A percentile compares a stretch with the other conserved stretches of the same genome.
Evolutionary conservation across 2,113 vertebrate genomes (phyloP).

Genomic region (Xenopus laevis): DNA sequence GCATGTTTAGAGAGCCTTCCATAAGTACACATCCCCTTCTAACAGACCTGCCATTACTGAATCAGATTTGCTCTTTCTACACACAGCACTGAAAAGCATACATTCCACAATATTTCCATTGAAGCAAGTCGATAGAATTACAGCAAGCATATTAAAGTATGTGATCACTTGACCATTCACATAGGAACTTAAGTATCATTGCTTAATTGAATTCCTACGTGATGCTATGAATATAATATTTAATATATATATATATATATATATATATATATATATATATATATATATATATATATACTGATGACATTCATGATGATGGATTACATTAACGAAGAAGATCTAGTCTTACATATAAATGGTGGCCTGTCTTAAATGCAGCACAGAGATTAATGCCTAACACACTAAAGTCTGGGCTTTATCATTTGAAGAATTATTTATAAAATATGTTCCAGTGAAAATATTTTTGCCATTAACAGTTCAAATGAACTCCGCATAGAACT

Average conservation of each 20-base stretch:
- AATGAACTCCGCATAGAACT: slow-evolving; percentile 10
- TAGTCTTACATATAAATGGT: not conserved
- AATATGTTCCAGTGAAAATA: slow-evolving; percentile 26
- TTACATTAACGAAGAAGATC: not conserved
- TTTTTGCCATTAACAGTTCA: slow-evolving; percentile 37
- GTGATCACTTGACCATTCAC: no score
- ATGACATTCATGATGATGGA: not conserved
- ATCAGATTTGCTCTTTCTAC: no score
- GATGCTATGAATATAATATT: no score
- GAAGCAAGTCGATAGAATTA: no score
- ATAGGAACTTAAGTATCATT: no score
- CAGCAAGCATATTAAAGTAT: no score
- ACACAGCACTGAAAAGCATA: no score
- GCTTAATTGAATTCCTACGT: no score
- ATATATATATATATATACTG: not conserved
- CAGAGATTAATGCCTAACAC: not conserved
- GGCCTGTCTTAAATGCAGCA: not conserved
- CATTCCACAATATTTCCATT: no score
- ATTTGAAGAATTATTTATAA: slow-evolving; percentile 31
- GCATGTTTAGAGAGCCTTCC: no score
- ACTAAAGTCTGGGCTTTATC: slow-evolving; percentile 9
- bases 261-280: not conserved
- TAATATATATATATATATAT: not conserved
- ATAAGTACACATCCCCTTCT: no score
- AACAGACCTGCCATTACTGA: no score